Conservation (phyloP, 2,888 invertebrate genomes). For the Athalia circularis region DNA sequence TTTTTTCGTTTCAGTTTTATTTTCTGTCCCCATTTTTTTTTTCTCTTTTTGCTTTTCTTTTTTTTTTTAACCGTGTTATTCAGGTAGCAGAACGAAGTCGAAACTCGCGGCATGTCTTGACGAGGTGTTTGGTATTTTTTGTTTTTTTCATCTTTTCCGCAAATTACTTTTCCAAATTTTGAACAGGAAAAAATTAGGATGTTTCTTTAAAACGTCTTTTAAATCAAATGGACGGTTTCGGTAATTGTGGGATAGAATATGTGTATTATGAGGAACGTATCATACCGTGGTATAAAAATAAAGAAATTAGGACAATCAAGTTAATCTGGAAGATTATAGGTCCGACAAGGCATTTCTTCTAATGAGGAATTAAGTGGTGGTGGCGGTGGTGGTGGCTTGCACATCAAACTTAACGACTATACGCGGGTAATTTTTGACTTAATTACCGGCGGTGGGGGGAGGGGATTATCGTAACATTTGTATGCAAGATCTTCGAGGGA, state of each 20-base stretch:
- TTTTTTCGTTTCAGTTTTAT: neutral
- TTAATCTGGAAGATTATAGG: constrained; percentile 38
- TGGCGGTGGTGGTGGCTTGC: constrained; percentile 45
- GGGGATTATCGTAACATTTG: constrained; percentile 46
- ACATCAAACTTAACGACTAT: constrained; percentile 47
- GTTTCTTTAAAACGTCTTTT: constrained; percentile 15
- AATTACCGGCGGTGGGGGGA: constrained; percentile 34
- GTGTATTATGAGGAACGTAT: neutral
- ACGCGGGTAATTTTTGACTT: constrained; percentile 48
- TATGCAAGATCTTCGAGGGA: constrained; percentile 39
- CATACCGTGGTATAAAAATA: neutral
- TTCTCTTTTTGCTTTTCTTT: neutral
- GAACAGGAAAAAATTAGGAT: neutral
- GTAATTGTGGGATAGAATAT: constrained; percentile 28
- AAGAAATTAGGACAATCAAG: constrained; percentile 36
- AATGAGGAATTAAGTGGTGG: constrained; percentile 56
- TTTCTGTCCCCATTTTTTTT: no score
- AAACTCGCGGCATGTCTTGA: neutral
- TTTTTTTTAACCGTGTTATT: neutral
- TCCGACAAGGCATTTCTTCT: constrained; percentile 42
- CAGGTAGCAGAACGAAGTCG: neutral
- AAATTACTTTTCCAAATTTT: neutral
- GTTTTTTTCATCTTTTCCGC: neutral
- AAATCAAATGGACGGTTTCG: constrained; percentile 16
- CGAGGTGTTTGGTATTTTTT: neutral